Percentiles rank a stretch among this genome's conserved stretches.
These are phyloP conservation scores for Tenualosa thibaudeaui DNA, from an alignment of 2,797 vertebrate genomes.

Conservation along the genomic window DNA sequence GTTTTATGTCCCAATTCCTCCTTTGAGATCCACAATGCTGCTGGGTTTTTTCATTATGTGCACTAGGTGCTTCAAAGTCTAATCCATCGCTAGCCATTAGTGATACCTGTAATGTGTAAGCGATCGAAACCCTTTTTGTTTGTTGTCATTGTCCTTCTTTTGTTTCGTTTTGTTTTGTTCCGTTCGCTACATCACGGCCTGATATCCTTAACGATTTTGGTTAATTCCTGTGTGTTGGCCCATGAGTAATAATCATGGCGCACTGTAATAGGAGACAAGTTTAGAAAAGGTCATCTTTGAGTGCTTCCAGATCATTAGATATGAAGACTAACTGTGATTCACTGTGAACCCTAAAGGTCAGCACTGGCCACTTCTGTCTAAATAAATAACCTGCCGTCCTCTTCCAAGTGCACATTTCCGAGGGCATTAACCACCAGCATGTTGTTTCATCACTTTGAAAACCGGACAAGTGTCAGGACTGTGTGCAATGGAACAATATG, in stretches of 20 bases:
- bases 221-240: constrained; percentile 42
- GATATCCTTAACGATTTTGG: constrained; percentile 35
- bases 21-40: neutral
- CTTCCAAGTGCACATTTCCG: neutral
- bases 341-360: constrained; percentile 74
- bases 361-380: constrained; percentile 61
- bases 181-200: neutral
- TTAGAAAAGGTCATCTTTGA: constrained; percentile 73
- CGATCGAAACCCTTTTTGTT: constrained; percentile 6
- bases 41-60: neutral
- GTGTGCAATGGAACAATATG: neutral
- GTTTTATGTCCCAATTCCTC: constrained; percentile 21
- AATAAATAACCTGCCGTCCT: constrained; percentile 42
- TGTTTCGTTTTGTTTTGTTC: neutral
- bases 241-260: constrained; percentile 42
- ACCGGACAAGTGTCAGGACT: too few species aligned
- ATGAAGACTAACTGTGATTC: constrained; percentile 74
- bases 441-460: neutral
- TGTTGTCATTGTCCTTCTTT: neutral
- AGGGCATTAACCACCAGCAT: neutral
- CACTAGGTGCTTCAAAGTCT: neutral
- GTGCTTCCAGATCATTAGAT: constrained; percentile 75
- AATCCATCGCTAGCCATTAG: neutral
- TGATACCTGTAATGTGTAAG: neutral
- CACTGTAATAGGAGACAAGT: constrained; percentile 16